These are phyloP conservation scores for Hyphantria cunea DNA, from an alignment of 1,140 invertebrate species.

Conservation along the genomic window DNA sequence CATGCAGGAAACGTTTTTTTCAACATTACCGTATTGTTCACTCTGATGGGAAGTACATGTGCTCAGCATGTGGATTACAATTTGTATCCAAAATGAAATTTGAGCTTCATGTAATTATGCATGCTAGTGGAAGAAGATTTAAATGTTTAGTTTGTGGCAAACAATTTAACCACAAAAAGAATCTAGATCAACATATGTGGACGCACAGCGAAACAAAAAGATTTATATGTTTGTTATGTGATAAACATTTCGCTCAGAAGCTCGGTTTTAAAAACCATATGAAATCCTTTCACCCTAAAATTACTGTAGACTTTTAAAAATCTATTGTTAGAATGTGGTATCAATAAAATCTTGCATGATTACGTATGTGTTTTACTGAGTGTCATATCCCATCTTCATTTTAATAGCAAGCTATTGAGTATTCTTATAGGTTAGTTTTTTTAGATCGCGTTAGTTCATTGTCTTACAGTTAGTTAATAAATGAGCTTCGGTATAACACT, in stretches of 20 bases:
- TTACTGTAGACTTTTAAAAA: neutral
- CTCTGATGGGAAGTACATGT: slow-evolving; percentile 36
- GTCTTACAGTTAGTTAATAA: neutral
- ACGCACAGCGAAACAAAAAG: slow-evolving; percentile 83
- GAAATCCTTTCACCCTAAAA: slow-evolving; percentile 44
- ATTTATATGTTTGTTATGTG: slow-evolving; percentile 83
- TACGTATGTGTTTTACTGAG: no score
- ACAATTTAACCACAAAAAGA: slow-evolving; percentile 44
- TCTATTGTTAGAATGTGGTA: no score
- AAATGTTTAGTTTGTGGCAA: slow-evolving; percentile 74
- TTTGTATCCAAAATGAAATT: slow-evolving; percentile 45
- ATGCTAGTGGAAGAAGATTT: slow-evolving; percentile 76
- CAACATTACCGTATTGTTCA: slow-evolving; percentile 42
- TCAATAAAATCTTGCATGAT: no score
- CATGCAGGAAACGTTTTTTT: slow-evolving; percentile 36
- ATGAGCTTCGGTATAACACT: slow-evolving; percentile 47
- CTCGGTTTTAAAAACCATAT: slow-evolving; percentile 48
- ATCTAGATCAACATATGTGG: slow-evolving; percentile 62
- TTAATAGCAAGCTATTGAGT: no score
- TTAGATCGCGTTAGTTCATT: slow-evolving; percentile 18
- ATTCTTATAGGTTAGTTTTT: neutral
- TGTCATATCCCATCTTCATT: no score
- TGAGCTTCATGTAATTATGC: slow-evolving; percentile 69
- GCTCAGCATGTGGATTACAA: slow-evolving; percentile 41
- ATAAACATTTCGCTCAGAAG: slow-evolving; percentile 80